Evolutionary conservation across 2,888 invertebrate species (phyloP).

Genomic region (Caenorhabditis macrosperma): DNA sequence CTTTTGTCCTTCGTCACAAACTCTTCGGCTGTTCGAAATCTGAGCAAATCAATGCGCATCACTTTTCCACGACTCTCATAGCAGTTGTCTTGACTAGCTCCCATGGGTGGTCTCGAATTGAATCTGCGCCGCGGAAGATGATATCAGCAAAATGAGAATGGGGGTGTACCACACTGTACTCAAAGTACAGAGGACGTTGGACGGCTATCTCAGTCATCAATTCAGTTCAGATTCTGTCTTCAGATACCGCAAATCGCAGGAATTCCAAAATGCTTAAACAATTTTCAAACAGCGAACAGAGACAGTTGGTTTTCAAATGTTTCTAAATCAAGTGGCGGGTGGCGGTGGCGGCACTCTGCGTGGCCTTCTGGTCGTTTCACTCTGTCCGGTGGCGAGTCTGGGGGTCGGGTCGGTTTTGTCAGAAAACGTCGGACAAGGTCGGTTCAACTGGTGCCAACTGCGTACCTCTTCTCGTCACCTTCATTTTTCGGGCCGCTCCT

Average conservation of each 20-base stretch:
- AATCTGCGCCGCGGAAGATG: no score
- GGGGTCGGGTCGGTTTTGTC: conserved; percentile 33
- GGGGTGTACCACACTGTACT: conserved; percentile 21
- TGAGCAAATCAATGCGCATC: no score
- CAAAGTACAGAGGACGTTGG: conserved; percentile 30
- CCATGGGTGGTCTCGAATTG: no score
- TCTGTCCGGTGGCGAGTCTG: not conserved
- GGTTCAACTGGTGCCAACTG: conserved; percentile 60
- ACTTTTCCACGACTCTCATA: no score
- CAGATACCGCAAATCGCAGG: conserved; percentile 1
- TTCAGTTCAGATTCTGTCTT: conserved; percentile 21
- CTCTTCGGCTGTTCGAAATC: no score
- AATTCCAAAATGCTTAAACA: no score
- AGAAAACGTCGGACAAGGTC: conserved; percentile 56
- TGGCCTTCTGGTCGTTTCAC: not conserved
- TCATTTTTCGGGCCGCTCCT: conserved; percentile 26
- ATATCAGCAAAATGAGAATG: not conserved
- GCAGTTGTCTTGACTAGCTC: no score
- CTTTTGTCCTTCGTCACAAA: no score
- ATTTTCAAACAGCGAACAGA: no score
- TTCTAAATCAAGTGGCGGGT: not conserved
- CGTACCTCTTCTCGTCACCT: conserved; percentile 49
- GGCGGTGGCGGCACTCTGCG: no score
- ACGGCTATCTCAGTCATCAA: not conserved
- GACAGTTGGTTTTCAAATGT: no score